These are phyloP conservation scores for Drosophila pectinifera DNA, from an alignment of 1,140 invertebrate genomes.

Conservation along the genomic window DNA sequence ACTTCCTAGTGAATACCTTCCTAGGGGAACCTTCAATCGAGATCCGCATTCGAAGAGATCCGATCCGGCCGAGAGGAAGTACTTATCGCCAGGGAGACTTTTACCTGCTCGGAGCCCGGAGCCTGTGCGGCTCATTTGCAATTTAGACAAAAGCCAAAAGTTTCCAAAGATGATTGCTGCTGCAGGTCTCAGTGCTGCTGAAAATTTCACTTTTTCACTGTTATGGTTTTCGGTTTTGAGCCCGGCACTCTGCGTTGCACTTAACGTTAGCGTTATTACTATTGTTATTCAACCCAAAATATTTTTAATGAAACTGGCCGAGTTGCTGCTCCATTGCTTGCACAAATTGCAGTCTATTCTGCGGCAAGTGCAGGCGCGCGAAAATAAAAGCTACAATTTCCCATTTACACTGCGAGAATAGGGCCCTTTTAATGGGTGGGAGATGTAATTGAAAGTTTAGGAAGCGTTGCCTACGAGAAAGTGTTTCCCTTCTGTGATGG, in stretches of 20 bases:
- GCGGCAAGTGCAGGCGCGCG: slow-evolving; percentile 53
- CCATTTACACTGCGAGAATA: slow-evolving; percentile 35
- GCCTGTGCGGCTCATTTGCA: slow-evolving; percentile 61
- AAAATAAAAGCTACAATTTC: slow-evolving; percentile 40
- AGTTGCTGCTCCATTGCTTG: slow-evolving; percentile 78
- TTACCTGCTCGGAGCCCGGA: slow-evolving; percentile 22
- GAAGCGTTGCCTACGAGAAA: too few species aligned
- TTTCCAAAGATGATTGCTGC: slow-evolving; percentile 64
- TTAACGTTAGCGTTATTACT: slow-evolving; percentile 69
- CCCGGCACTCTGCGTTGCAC: slow-evolving; percentile 39
- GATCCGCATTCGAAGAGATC: slow-evolving; percentile 27
- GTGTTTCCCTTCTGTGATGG: too few species aligned
- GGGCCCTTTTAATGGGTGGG: neutral
- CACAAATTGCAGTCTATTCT: slow-evolving; percentile 79
- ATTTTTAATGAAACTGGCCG: slow-evolving; percentile 79
- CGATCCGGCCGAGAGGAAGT: slow-evolving; percentile 28
- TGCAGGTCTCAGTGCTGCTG: slow-evolving; percentile 42
- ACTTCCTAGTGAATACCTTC: slow-evolving; percentile 24
- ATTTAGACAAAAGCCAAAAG: slow-evolving; percentile 62
- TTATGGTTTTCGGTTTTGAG: slow-evolving; percentile 46
- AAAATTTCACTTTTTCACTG: slow-evolving; percentile 70
- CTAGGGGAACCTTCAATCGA: neutral
- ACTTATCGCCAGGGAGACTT: slow-evolving; percentile 35
- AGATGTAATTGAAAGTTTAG: neutral
- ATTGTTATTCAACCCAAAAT: slow-evolving; percentile 82